phyloP scores from a whole-genome alignment of 2,113 vertebrate genomes.

The Pseudopodoces humilis region DNA sequence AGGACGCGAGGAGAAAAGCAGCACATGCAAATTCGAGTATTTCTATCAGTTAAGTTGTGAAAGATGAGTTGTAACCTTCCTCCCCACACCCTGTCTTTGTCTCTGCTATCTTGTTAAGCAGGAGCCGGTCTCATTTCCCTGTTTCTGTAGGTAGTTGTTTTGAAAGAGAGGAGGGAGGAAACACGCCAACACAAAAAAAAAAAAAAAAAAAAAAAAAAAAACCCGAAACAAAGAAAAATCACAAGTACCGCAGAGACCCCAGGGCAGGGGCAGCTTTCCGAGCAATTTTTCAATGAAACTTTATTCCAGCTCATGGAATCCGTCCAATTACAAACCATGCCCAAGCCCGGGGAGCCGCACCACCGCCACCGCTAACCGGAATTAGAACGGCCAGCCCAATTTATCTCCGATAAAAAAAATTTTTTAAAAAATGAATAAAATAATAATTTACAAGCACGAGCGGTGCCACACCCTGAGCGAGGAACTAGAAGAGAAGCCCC shows the following conservation, averaged over 20 bases:
- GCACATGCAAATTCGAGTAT: neutral
- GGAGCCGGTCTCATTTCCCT: neutral
- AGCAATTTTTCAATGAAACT: neutral
- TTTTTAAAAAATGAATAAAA: neutral
- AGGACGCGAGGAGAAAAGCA: neutral
- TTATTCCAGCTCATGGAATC: neutral
- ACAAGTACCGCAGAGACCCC: neutral
- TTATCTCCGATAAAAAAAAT: neutral
- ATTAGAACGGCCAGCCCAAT: constrained; percentile 22
- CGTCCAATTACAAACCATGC: neutral
- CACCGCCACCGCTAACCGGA: neutral
- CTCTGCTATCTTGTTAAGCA: neutral
- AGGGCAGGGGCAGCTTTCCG: neutral
- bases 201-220: neutral
- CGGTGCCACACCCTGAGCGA: constrained; percentile 32
- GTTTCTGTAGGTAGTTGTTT: neutral
- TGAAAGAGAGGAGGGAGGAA: neutral
- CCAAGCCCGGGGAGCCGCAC: neutral
- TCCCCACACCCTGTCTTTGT: constrained; percentile 23
- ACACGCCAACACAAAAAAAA: neutral
- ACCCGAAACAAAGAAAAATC: neutral
- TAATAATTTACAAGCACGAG: neutral
- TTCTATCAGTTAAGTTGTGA: neutral
- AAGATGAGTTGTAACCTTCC: neutral
- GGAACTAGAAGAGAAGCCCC: neutral